These are phyloP conservation scores for Rhynchophorus ferrugineus DNA, from an alignment of 1,140 invertebrate genomes.

Conservation along the genomic window DNA sequence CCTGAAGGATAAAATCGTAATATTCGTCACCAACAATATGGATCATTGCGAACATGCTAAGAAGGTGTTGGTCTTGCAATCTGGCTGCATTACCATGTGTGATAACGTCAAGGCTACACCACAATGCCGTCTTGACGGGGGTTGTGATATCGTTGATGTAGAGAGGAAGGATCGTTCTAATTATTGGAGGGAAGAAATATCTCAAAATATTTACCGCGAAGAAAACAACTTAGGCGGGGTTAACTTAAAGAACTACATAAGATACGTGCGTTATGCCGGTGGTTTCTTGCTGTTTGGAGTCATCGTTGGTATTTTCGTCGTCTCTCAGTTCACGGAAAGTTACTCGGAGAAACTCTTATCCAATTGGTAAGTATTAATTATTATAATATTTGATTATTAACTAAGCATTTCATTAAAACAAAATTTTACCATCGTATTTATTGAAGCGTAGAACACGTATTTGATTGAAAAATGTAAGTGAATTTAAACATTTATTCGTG, in stretches of 20 bases:
- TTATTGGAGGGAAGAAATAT: no score
- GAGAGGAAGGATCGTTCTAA: no score
- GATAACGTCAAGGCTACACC: no score
- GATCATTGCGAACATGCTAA: constrained; percentile 75
- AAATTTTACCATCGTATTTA: no score
- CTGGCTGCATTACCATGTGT: constrained; percentile 47
- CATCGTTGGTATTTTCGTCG: constrained; percentile 10
- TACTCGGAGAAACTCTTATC: constrained; percentile 17
- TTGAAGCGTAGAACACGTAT: no score
- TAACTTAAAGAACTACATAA: constrained; percentile 9
- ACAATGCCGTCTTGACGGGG: no score
- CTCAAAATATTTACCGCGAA: constrained; percentile 16
- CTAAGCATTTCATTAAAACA: no score
- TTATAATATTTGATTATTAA: no score
- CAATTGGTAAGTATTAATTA: constrained; percentile 20
- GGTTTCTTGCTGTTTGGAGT: constrained; percentile 9
- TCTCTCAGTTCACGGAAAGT: constrained; percentile 12
- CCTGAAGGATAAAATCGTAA: constrained; percentile 60
- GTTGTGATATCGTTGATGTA: no score
- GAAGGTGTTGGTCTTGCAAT: constrained; percentile 53
- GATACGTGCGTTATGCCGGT: constrained; percentile 20
- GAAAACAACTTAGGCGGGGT: constrained; percentile 15
- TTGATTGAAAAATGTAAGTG: no score
- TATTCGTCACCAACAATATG: constrained; percentile 75
- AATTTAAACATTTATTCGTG: no score